Percentiles rank a stretch among this genome's conserved stretches.
phyloP scores from a whole-genome alignment of 2,113 vertebrate genomes.

The Myotis davidii region DNA sequence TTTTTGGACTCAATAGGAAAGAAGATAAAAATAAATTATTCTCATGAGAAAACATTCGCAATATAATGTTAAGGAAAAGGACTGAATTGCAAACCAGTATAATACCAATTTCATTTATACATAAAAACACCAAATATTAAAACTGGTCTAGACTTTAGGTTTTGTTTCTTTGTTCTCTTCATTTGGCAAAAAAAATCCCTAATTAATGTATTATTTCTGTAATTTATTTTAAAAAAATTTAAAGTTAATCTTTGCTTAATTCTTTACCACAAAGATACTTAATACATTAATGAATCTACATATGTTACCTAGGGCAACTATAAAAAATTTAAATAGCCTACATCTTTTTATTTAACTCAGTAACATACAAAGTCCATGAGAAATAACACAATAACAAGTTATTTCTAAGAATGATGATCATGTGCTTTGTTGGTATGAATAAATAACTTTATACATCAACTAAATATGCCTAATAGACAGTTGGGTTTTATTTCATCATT shows the following conservation, averaged over 20 bases:
- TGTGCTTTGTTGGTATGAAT: neutral
- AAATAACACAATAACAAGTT: conserved; percentile 22
- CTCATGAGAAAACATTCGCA: conserved; percentile 12
- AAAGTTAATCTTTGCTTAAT: conserved; percentile 42
- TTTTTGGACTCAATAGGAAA: conserved; percentile 36
- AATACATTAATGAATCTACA: neutral
- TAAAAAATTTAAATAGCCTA: neutral
- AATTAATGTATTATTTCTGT: neutral
- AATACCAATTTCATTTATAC: neutral
- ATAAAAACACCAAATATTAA: conserved; percentile 5
- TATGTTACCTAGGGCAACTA: neutral
- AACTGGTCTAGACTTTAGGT: neutral
- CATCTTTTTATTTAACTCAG: neutral
- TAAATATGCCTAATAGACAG: neutral
- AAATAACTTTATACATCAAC: neutral
- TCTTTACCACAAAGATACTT: conserved; percentile 10
- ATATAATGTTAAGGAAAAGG: neutral
- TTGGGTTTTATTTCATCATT: neutral
- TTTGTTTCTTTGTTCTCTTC: neutral
- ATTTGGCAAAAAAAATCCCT: neutral
- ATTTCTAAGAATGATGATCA: neutral
- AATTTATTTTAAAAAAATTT: conserved; percentile 5
- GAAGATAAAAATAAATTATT: neutral
- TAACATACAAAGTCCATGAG: neutral
- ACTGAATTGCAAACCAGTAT: neutral